Conservation (phyloP, 2,797 vertebrate genomes). For the Streptopelia turtur region DNA sequence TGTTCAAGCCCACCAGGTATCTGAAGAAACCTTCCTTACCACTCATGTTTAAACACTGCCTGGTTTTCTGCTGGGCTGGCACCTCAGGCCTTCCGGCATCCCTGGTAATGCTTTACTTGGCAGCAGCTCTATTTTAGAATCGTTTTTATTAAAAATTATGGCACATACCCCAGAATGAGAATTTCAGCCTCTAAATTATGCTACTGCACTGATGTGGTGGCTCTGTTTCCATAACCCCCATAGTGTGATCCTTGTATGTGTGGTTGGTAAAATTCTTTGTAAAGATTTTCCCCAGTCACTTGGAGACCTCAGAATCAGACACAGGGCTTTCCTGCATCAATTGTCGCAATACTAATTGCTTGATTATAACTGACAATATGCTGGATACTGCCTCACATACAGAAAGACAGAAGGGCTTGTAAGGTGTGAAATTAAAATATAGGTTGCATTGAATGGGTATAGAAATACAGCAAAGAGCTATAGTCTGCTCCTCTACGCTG, state of each 20-base stretch:
- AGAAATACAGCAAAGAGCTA: not conserved
- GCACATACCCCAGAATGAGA: not conserved
- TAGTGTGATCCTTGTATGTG: not conserved
- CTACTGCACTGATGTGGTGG: not conserved
- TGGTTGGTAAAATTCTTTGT: not conserved
- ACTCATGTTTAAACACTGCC: not conserved
- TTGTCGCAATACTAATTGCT: not conserved
- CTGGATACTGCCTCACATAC: not conserved
- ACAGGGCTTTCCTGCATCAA: rapidly evolving
- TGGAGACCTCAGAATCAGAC: not conserved
- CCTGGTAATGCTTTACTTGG: slow-evolving; percentile 37
- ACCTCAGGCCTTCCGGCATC: slow-evolving; percentile 10
- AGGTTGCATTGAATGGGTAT: not conserved
- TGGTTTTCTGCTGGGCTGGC: slow-evolving; percentile 11
- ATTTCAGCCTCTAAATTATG: slow-evolving; percentile 22
- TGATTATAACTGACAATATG: not conserved
- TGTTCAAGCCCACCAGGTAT: not conserved
- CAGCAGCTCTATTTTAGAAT: slow-evolving; percentile 19
- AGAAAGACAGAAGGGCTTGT: not conserved
- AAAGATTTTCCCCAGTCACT: not conserved
- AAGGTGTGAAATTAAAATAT: not conserved
- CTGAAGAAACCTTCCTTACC: not conserved
- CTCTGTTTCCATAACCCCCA: not conserved
- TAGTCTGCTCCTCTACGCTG: not conserved
- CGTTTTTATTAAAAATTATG: slow-evolving; percentile 45